Evolutionary conservation across 2,888 invertebrate genomes (phyloP).

Genomic region (Aporophyla lueneburgensis): DNA sequence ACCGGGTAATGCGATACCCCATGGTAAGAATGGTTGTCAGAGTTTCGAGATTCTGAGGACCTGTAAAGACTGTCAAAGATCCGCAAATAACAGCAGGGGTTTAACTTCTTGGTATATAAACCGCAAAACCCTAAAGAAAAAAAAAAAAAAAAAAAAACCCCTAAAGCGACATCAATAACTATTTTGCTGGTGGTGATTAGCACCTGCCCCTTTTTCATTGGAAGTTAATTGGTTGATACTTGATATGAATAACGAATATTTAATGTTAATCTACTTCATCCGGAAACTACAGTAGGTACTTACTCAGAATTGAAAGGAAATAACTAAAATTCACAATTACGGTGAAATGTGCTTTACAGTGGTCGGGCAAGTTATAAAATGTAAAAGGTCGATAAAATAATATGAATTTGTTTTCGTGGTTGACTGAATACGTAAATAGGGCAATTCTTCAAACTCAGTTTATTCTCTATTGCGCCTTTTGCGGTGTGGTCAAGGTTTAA

Average conservation of each 20-base stretch:
- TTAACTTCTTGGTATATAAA: too few relatives aligned
- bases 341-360: conserved; percentile 25
- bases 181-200: neutral
- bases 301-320: conserved; percentile 11
- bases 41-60: too few relatives aligned
- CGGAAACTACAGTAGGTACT: neutral
- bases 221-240: neutral
- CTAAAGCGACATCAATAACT: too few relatives aligned
- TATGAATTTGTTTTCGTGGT: conserved; percentile 32
- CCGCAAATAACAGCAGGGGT: too few relatives aligned
- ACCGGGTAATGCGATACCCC: too few relatives aligned
- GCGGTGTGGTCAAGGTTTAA: neutral
- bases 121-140: too few relatives aligned
- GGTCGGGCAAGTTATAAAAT: conserved; percentile 33
- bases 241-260: neutral
- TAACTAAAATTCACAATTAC: conserved; percentile 40
- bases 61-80: too few relatives aligned
- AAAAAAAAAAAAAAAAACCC: too few relatives aligned
- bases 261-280: conserved; percentile 12
- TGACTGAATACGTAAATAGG: conserved; percentile 37
- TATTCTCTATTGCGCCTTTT: conserved; percentile 4
- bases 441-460: neutral
- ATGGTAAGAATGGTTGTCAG: too few relatives aligned
- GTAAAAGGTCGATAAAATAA: conserved; percentile 38
- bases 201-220: neutral